Base-by-base conservation (phyloP, 2,113 vertebrate species). In the Euleptes europaea region DNA sequence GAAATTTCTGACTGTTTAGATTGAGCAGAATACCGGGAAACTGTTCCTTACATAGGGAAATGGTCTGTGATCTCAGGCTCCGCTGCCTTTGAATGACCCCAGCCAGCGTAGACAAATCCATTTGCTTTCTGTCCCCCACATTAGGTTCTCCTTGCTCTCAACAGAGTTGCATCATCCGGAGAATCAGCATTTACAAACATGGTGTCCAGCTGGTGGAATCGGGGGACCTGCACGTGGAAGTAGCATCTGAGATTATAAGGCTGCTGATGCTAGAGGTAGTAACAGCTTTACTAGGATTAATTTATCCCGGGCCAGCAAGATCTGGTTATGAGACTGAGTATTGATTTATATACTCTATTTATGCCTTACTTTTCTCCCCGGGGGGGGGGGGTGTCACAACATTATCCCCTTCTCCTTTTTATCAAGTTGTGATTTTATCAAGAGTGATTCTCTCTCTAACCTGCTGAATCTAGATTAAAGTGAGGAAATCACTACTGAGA, bases 251-350 rank as follows among this genome's bases (percentile, higher is more conserved):
- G 88, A 97, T 99, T 77, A 96, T 98, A 83, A 98, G 98, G 67
- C 90, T 99, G 77, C 96, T 99, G 71, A 99, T 99, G 99, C 92
- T 99, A 80, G 98, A 99, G 97, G 99, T 99, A 94, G 88, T 87
- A 8, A 74, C 51, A 82, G 21, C 35, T 38, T 88, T 13, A 1
- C 67, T 86, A 65, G 38, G 23, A 21, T 1, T 86, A 54, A 2
- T 3, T 88, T 74, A 85, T 21, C 57, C 23, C 40, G 33, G 28
- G 2, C 63, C 83, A 88, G 23, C 67, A 81, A 57, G 15, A 8
- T 87, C n/a, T 31, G n/a, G 26, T 21, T 15, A 1, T 23, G 23
- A 66, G 4, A 10, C 14, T 13, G 10, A 76, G 13, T 76, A 19
- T 12, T 2, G 1, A n/a, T n/a, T 75, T 75, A 1, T 49, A 1